phyloP scores from a whole-genome alignment of 2,888 invertebrate species.

The Muscina levida region DNA sequence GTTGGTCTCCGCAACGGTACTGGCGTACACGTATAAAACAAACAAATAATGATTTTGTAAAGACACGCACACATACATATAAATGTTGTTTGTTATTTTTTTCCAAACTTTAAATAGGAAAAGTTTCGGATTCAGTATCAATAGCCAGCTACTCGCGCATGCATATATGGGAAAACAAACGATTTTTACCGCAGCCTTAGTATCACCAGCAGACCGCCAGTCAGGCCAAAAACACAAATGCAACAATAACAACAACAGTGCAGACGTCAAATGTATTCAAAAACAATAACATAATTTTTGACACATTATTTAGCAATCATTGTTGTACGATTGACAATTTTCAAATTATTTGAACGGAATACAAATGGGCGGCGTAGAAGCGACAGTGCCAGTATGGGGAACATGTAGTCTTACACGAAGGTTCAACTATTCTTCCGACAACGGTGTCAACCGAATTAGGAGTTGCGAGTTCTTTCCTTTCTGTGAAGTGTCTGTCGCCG shows the following conservation, averaged over 20 bases:
- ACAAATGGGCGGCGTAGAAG: conserved; percentile 28
- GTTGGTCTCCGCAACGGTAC: neutral
- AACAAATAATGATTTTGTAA: conserved; percentile 45
- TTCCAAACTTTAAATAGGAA: conserved; percentile 54
- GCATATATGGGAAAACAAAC: conserved; percentile 47
- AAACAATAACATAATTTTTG: conserved; percentile 67
- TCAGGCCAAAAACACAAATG: conserved; percentile 26
- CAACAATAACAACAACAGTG: conserved; percentile 51
- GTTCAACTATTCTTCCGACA: neutral
- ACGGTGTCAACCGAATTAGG: conserved; percentile 14
- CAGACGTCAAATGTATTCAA: conserved; percentile 70
- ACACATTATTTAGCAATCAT: conserved; percentile 67
- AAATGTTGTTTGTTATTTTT: neutral
- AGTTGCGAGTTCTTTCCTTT: conserved; percentile 33
- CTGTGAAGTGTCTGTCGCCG: conserved; percentile 19
- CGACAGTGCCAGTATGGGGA: neutral
- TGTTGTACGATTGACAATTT: conserved; percentile 66
- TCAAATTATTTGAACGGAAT: conserved; percentile 55
- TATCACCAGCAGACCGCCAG: neutral
- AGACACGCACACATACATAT: conserved; percentile 3
- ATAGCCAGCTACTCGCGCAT: conserved; percentile 19
- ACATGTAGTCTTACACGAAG: conserved; percentile 20
- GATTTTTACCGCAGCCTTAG: conserved; percentile 54
- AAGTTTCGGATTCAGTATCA: conserved; percentile 50
- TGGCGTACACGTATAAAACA: conserved; percentile 32